Percentiles rank a stretch among this genome's conserved stretches.
phyloP scores from a whole-genome alignment of 2,797 vertebrate genomes.

The Buphagus erythrorhynchus region DNA sequence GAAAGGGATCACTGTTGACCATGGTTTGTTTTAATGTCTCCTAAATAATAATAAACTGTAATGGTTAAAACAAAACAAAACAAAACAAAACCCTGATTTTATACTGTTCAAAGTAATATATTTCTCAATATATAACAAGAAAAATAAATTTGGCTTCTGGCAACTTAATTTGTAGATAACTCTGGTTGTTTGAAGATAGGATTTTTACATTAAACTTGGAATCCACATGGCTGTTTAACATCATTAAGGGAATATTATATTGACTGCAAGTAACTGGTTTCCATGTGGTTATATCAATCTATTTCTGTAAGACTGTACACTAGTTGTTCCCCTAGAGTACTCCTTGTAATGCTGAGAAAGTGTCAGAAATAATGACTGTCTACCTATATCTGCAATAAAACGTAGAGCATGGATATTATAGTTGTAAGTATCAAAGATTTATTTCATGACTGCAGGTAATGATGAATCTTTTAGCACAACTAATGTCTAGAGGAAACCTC shows the following conservation, averaged over 20 bases:
- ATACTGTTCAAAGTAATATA: conserved; percentile 37
- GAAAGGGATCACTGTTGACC: conserved; percentile 64
- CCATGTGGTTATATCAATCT: conserved; percentile 83
- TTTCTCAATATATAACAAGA: conserved; percentile 51
- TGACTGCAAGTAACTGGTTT: conserved; percentile 81
- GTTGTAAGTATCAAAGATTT: conserved; percentile 88
- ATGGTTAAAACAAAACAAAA: neutral
- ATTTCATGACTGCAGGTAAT: conserved; percentile 88
- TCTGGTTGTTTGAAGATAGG: conserved; percentile 52
- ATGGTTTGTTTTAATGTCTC: conserved; percentile 60
- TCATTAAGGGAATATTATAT: conserved; percentile 82
- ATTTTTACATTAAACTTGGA: conserved; percentile 73
- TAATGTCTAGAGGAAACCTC: conserved; percentile 88
- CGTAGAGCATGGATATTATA: conserved; percentile 86
- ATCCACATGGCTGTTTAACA: conserved; percentile 76
- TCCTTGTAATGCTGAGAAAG: conserved; percentile 83
- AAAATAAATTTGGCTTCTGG: conserved; percentile 70
- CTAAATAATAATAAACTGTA: conserved; percentile 68
- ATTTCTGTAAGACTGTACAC: conserved; percentile 79
- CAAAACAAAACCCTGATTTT: neutral
- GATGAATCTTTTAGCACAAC: conserved; percentile 89
- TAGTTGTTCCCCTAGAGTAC: conserved; percentile 81
- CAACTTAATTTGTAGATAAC: conserved; percentile 76
- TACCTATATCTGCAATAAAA: conserved; percentile 88
- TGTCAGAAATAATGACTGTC: conserved; percentile 87